Evolutionary conservation across 2,888 invertebrate species (phyloP), one percentile per base, ranked within the genome.

Genomic region (Cantharis nigra): DNA sequence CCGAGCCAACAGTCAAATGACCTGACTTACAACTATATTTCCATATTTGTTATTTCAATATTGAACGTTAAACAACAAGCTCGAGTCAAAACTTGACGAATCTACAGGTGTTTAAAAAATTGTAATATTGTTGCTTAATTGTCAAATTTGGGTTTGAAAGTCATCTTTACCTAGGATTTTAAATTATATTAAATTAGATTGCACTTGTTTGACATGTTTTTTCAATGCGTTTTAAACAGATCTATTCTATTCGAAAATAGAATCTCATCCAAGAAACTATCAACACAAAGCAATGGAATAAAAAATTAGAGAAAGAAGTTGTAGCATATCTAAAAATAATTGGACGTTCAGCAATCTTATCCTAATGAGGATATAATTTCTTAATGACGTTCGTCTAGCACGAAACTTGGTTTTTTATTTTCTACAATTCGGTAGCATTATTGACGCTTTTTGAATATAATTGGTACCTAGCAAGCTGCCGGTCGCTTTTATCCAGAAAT

Each of bases 291-390:
- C 49, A n/a, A 49, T 26, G 65, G 65, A 23, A 67, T 23, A 67
- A 67, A 26, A 23, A 67, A 20, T n/a, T 23, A n/a, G 18, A n/a
- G 20, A 67, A 67, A 67, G 65, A 67, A 67, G 65, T 67, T 67
- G 23, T 67, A 26, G 65, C 70, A 75, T 77, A 76, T 77, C 69
- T 70, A 71, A 73, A 78, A 74, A 78, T 78, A 78, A 78, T 78
- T 78, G 78, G 75, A 71, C 71, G 28, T 69, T 73, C 75, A 76
- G 72, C 73, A 67, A 73, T 76, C 71, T 78, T 70, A 64, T 69
- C 75, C 75, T 78, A 78, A 78, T 78, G 78, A 78, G 73, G 78
- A 69, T 78, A 76, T 76, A 78, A 78, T 76, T 74, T 76, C 78
- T 26, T 78, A 78, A 78, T 67, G 65, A 67, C 73, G 76, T 75